These are phyloP conservation scores for Iguana delicatissima DNA, from an alignment of 2,797 vertebrate genomes.

Conservation along the genomic window DNA sequence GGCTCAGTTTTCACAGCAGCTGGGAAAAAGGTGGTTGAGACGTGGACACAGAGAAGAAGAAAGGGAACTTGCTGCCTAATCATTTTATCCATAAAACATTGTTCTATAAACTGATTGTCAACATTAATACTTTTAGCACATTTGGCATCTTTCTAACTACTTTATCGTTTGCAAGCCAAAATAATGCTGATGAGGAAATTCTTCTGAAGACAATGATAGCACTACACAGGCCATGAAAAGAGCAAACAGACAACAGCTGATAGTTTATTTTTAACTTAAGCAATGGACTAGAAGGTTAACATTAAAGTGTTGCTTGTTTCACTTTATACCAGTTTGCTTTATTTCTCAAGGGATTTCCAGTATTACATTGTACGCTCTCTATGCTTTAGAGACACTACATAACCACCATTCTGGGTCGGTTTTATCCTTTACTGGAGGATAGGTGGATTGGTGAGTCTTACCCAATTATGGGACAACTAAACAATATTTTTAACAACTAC, in stretches of 20 bases:
- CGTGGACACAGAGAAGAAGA: neutral
- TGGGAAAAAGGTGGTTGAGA: neutral
- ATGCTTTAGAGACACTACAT: constrained; percentile 28
- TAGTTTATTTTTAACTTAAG: constrained; percentile 68
- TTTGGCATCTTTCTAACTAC: constrained; percentile 50
- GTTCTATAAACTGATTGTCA: neutral
- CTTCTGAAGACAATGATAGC: constrained; percentile 49
- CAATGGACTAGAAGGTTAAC: constrained; percentile 56
- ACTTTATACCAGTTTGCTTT: constrained; percentile 60
- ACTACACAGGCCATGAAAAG: constrained; percentile 52
- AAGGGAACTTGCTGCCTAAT: neutral
- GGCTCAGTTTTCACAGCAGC: constrained; percentile 34
- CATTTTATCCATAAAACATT: neutral
- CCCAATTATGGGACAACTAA: constrained; percentile 34
- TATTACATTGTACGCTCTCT: neutral
- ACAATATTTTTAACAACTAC: neutral
- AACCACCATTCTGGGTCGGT: constrained; percentile 48
- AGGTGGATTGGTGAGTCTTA: neutral
- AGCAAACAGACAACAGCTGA: constrained; percentile 51
- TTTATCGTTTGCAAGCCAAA: constrained; percentile 44
- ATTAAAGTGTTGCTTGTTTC: constrained; percentile 53
- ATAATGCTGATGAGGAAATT: constrained; percentile 36
- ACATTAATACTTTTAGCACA: constrained; percentile 21
- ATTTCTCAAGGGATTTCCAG: neutral
- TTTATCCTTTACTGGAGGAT: constrained; percentile 31